Evolutionary conservation across 1,140 invertebrate species (phyloP).

Genomic region (Hycleus phaleratus): DNA sequence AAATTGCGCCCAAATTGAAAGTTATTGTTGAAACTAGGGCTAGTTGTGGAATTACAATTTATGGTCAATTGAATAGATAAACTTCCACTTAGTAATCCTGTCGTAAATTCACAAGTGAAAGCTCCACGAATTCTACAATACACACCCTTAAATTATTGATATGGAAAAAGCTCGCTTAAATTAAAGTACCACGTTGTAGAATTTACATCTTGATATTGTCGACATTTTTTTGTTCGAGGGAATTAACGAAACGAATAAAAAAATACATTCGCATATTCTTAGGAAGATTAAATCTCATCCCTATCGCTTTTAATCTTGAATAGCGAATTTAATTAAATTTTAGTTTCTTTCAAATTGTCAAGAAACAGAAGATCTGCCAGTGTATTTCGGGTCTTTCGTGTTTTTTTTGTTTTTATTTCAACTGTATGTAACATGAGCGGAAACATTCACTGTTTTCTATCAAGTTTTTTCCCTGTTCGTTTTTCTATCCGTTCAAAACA

Average conservation of each 20-base stretch:
- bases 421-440: no score
- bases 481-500: background rate
- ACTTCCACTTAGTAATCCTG: conserved; percentile 12
- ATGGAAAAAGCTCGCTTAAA: no score
- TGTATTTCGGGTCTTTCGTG: no score
- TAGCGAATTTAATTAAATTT: conserved; percentile 11
- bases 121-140: no score
- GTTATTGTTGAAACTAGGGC: no score
- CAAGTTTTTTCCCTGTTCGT: background rate
- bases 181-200: no score
- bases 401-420: no score
- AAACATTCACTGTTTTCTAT: background rate
- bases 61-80: conserved; percentile 13
- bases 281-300: conserved; percentile 10
- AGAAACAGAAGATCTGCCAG: no score
- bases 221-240: no score
- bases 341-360: conserved; percentile 13
- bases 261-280: conserved; percentile 8
- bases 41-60: conserved; percentile 5
- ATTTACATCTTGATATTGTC: no score
- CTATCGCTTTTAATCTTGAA: conserved; percentile 6
- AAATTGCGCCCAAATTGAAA: no score
- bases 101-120: conserved; percentile 3
- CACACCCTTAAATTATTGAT: no score
- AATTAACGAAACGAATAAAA: background rate